These are phyloP conservation scores for Sycophila sp. DNA, from an alignment of 1,140 invertebrate species.

Conservation along the genomic window DNA sequence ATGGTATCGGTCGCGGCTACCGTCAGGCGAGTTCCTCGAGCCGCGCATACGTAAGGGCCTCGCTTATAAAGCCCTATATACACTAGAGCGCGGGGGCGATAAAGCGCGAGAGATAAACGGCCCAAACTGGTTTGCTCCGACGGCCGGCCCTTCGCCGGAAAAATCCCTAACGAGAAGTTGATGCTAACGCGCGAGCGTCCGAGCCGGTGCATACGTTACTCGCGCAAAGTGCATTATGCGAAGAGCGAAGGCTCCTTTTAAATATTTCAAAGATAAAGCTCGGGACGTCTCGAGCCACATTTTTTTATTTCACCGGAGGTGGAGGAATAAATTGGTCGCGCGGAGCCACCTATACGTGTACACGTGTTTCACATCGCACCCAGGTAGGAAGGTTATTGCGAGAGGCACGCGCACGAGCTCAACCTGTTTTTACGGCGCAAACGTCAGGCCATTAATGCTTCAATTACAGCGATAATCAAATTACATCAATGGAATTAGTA, in stretches of 20 bases:
- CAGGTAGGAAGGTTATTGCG: no score
- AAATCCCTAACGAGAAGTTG: constrained; percentile 51
- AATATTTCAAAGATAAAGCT: constrained; percentile 11
- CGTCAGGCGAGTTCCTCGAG: neutral
- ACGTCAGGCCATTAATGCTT: no score
- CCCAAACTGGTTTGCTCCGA: constrained; percentile 48
- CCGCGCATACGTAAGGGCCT: no score
- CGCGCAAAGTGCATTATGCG: neutral
- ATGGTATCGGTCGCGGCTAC: no score
- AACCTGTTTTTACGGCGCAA: no score
- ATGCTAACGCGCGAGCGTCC: constrained; percentile 42
- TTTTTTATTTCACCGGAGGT: no score
- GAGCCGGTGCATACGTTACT: neutral
- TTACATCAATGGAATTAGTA: no score
- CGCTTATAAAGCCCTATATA: neutral
- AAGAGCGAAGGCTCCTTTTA: neutral
- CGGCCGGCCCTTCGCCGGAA: constrained; percentile 16
- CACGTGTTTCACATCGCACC: no score
- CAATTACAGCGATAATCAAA: no score
- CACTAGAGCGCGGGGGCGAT: constrained; percentile 33
- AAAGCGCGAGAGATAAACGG: constrained; percentile 50
- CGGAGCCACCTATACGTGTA: no score
- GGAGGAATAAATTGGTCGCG: no score
- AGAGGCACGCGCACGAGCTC: no score
- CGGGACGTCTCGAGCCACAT: neutral